phyloP scores from a whole-genome alignment of 2,797 vertebrate species.

The Pseudopleuronectes americanus region DNA sequence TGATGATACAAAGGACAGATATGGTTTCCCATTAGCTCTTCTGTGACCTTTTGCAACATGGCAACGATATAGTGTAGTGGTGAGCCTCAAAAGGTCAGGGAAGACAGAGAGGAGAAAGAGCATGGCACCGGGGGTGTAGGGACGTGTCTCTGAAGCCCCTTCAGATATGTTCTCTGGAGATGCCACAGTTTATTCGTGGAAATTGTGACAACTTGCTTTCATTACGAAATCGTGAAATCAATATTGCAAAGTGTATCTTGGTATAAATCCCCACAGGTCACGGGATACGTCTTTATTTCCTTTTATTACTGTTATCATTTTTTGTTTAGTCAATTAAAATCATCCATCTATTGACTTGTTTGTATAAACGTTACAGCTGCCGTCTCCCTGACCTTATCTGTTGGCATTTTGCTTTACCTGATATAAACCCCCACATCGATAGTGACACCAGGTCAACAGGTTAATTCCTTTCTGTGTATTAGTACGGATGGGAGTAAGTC shows the following conservation, averaged over 20 bases:
- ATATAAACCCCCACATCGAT: conserved; percentile 21
- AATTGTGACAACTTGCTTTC: conserved; percentile 28
- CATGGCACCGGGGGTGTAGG: conserved; percentile 41
- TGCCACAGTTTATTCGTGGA: not conserved
- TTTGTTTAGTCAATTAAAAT: conserved; percentile 19
- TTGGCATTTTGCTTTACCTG: conserved; percentile 31
- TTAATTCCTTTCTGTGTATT: conserved; percentile 20
- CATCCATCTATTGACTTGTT: conserved; percentile 4
- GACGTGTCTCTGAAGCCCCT: conserved; percentile 40
- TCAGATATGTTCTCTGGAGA: conserved; percentile 25
- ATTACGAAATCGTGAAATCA: conserved; percentile 25
- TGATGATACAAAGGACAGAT: conserved; percentile 73
- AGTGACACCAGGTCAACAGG: conserved; percentile 38
- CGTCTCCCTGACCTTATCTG: conserved; percentile 16
- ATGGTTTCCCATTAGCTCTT: conserved; percentile 70
- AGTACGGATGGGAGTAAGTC: conserved; percentile 38
- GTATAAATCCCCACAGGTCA: conserved; percentile 21
- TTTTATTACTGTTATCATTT: conserved; percentile 15
- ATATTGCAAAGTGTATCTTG: conserved; percentile 4
- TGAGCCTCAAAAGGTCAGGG: conserved; percentile 77
- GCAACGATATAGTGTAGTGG: conserved; percentile 71
- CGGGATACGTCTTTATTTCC: conserved; percentile 1
- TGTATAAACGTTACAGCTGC: conserved; percentile 11
- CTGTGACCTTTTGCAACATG: conserved; percentile 77
- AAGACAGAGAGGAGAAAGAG: conserved; percentile 60